phyloP scores from a whole-genome alignment of 2,888 invertebrate species.

The Drosophila niveifrons region DNA sequence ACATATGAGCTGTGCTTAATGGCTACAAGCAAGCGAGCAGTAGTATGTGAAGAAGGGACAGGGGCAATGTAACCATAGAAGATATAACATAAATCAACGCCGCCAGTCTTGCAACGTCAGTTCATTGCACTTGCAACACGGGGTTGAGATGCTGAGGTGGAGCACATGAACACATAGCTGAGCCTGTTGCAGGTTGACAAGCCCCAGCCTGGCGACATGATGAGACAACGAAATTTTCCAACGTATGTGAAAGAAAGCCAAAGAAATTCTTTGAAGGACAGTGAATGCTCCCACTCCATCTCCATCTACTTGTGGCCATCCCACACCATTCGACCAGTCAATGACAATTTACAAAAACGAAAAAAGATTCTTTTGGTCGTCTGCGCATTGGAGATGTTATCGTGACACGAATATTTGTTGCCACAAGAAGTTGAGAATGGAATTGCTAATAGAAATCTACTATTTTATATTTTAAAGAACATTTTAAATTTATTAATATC shows the following conservation, averaged over 20 bases:
- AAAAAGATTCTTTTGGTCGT: conserved; percentile 52
- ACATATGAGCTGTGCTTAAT: conserved; percentile 78
- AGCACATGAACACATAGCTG: background rate
- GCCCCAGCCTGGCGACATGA: conserved; percentile 72
- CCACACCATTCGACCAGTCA: conserved; percentile 41
- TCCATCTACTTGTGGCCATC: background rate
- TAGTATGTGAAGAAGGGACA: conserved; percentile 20
- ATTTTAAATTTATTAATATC: too few relatives aligned
- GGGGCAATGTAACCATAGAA: conserved; percentile 76
- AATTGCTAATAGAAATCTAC: too few relatives aligned
- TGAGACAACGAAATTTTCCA: conserved; percentile 73
- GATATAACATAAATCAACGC: conserved; percentile 82
- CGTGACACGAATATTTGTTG: background rate
- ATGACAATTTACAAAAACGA: conserved; percentile 69
- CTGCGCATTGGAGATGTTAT: background rate
- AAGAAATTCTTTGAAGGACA: conserved; percentile 81
- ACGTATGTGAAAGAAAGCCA: conserved; percentile 63
- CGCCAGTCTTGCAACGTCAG: conserved; percentile 74
- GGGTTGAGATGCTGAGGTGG: conserved; percentile 34
- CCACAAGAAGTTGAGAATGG: too few relatives aligned
- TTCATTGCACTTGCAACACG: conserved; percentile 73
- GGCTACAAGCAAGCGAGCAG: conserved; percentile 60
- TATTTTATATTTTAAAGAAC: too few relatives aligned
- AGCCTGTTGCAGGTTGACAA: conserved; percentile 71
- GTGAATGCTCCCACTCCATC: conserved; percentile 34